A percentile compares a stretch with the other conserved stretches of the same genome.
These are phyloP conservation scores for Dyspetes luteomarginatus DNA, from an alignment of 2,888 invertebrate genomes.

Conservation along the genomic window DNA sequence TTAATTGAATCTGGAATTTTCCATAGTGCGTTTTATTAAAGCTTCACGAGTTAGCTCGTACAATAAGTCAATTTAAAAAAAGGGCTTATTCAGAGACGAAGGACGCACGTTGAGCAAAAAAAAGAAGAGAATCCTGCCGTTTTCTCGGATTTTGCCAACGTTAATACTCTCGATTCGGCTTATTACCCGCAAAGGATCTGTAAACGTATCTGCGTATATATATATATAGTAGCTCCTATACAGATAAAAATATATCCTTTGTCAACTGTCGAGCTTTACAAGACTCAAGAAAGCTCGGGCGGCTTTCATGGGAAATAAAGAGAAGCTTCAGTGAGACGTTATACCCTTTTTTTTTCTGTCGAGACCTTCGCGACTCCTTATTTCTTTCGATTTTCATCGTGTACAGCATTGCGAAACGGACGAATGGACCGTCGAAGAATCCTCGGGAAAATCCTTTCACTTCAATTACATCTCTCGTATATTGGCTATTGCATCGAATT, in stretches of 20 bases:
- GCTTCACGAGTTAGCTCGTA: conserved; percentile 36
- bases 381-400: conserved; percentile 22
- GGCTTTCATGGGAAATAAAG: neutral
- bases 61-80: conserved; percentile 19
- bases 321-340: no score
- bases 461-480: conserved; percentile 30
- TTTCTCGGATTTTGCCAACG: conserved; percentile 31
- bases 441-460: conserved; percentile 38
- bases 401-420: neutral
- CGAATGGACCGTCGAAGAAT: neutral
- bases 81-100: conserved; percentile 5
- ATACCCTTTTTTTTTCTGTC: neutral
- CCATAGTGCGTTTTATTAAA: no score
- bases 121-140: neutral
- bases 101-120: neutral
- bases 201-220: conserved; percentile 9
- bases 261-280: conserved; percentile 35
- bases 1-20: no score
- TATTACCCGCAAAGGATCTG: conserved; percentile 26
- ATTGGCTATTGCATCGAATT: neutral
- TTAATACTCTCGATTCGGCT: conserved; percentile 42
- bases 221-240: neutral
- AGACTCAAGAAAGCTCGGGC: conserved; percentile 16
- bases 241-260: conserved; percentile 38
- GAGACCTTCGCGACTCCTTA: conserved; percentile 41